Conservation (phyloP, 1,140 invertebrate species). For the Episyrphus balteatus region DNA sequence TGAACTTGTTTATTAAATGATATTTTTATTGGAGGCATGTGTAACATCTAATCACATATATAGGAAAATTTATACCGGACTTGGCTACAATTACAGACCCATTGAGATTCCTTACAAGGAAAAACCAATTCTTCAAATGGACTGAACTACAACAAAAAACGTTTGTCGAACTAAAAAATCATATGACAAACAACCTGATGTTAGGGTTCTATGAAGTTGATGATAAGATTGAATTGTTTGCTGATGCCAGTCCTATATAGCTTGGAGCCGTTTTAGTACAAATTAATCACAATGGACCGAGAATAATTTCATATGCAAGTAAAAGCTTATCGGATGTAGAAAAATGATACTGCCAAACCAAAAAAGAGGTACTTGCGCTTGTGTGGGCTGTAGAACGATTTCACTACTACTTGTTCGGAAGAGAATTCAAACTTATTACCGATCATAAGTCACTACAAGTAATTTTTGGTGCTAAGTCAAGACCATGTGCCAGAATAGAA, state of each 20-base stretch:
- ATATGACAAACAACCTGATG: conserved; percentile 6
- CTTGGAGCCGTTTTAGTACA: conserved; percentile 15
- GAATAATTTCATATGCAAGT: conserved; percentile 6
- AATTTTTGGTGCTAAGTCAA: conserved; percentile 12
- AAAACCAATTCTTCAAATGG: conserved; percentile 4
- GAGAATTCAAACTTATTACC: conserved; percentile 27
- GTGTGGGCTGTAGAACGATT: conserved; percentile 26
- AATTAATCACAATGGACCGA: neutral
- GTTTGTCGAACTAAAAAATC: conserved; percentile 10
- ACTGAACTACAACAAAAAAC: conserved; percentile 4
- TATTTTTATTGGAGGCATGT: no score
- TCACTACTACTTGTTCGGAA: conserved; percentile 17
- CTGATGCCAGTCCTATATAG: conserved; percentile 38
- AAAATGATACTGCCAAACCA: conserved; percentile 32
- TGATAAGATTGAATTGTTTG: conserved; percentile 12
- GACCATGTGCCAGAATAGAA: conserved; percentile 15
- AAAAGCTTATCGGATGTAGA: conserved; percentile 27
- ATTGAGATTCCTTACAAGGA: conserved; percentile 13
- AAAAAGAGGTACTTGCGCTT: conserved; percentile 26
- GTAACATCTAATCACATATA: conserved; percentile 21
- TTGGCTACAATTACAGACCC: conserved; percentile 20
- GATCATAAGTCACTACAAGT: conserved; percentile 23
- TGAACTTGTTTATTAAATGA: no score
- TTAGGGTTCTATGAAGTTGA: conserved; percentile 16
- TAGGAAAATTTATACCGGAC: conserved; percentile 21